These are phyloP conservation scores for Tretioscincus oriximinensis DNA, from an alignment of 2,113 vertebrate species.

Conservation along the genomic window DNA sequence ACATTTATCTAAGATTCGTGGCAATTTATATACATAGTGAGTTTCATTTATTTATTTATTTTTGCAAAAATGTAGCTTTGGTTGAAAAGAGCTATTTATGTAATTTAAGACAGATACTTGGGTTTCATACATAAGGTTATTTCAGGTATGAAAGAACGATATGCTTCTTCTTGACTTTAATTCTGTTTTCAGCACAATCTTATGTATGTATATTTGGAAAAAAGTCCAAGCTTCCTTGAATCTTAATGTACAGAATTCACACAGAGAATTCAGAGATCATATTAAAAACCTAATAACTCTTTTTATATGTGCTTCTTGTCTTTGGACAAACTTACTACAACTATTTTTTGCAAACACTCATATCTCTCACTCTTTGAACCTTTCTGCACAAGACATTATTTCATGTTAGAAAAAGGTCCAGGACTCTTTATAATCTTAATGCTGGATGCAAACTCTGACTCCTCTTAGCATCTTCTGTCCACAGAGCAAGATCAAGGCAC, in stretches of 20 bases:
- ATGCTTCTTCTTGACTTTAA: not conserved
- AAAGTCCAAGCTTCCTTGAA: not conserved
- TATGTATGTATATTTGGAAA: not conserved
- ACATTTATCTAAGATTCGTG: constrained; percentile 16
- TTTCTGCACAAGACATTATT: no score
- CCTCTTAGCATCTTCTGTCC: no score
- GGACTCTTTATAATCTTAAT: no score
- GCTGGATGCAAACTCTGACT: no score
- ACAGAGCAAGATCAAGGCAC: no score
- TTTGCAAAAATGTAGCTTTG: not conserved
- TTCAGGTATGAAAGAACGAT: constrained; percentile 8
- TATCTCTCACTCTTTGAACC: not conserved
- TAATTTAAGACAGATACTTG: constrained; percentile 8
- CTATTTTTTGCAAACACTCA: not conserved
- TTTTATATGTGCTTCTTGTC: not conserved
- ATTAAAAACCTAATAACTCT: no score
- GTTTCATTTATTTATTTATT: not conserved
- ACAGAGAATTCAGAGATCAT: not conserved
- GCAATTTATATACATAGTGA: constrained; percentile 21
- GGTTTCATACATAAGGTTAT: not conserved
- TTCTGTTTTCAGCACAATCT: not conserved
- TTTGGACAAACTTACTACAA: not conserved
- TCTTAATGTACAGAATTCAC: not conserved
- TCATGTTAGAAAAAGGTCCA: no score
- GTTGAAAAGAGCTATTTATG: not conserved